A percentile compares a stretch with the other conserved stretches of the same genome.
Evolutionary conservation across 2,797 vertebrate species (phyloP).

Genomic region (Anguilla pacifica): DNA sequence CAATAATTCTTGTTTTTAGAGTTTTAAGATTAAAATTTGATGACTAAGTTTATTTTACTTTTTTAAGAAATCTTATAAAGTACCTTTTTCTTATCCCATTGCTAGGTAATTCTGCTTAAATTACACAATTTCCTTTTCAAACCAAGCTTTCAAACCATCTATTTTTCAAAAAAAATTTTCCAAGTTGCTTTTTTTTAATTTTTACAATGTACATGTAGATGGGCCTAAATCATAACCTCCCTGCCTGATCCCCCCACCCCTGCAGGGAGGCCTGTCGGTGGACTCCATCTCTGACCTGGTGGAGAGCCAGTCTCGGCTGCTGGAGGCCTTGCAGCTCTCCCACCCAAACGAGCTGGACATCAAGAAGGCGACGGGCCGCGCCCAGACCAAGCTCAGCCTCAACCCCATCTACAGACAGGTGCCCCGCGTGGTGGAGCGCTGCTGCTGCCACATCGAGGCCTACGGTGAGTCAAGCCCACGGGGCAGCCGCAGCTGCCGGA

Average conservation of each 20-base stretch:
- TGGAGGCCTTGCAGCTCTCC: constrained; percentile 90
- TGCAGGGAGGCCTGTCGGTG: constrained; percentile 85
- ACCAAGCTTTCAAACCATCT: background rate
- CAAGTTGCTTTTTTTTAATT: no score
- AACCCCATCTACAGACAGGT: constrained; percentile 90
- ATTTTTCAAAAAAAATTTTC: background rate
- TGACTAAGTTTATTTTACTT: background rate
- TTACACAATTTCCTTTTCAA: background rate
- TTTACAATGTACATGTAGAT: background rate
- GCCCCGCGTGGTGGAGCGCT: constrained; percentile 84
- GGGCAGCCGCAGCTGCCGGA: background rate
- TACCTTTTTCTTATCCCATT: background rate
- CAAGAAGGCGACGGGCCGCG: constrained; percentile 66
- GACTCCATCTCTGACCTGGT: constrained; percentile 89
- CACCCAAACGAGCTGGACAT: constrained; percentile 80
- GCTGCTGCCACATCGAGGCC: constrained; percentile 83
- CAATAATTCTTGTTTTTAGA: background rate
- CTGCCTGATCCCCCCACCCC: background rate
- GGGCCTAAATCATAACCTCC: background rate
- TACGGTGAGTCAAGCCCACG: constrained; percentile 68
- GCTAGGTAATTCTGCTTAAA: background rate
- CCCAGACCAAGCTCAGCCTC: constrained; percentile 80
- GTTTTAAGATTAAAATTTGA: background rate
- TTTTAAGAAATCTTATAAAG: background rate
- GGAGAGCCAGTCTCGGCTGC: constrained; percentile 79